These are phyloP conservation scores for Acanthochromis polyacanthus DNA, from an alignment of 2,113 vertebrate species.

Conservation along the genomic window DNA sequence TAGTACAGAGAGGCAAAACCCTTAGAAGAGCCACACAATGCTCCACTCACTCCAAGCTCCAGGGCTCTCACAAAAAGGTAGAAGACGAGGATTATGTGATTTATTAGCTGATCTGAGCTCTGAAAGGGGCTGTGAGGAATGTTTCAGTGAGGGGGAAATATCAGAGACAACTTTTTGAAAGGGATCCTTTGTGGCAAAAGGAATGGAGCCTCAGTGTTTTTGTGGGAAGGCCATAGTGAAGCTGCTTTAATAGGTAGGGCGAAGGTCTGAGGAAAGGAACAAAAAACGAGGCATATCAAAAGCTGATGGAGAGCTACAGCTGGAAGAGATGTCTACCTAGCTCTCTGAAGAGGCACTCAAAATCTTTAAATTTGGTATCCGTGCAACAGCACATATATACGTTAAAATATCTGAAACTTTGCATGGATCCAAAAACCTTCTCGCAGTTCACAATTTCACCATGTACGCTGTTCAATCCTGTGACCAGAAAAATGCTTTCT, in stretches of 20 bases:
- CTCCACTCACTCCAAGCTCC: conserved; percentile 58
- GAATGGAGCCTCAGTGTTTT: conserved; percentile 66
- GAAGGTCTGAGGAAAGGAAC: conserved; percentile 43
- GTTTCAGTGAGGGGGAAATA: conserved; percentile 73
- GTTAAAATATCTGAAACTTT: background rate
- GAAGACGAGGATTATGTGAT: conserved; percentile 77
- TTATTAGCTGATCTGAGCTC: conserved; percentile 74
- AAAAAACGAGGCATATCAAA: conserved; percentile 48
- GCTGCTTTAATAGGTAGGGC: conserved; percentile 50
- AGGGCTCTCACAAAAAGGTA: conserved; percentile 59
- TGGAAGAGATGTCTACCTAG: conserved; percentile 55
- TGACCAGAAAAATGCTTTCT: background rate
- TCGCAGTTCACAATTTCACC: background rate
- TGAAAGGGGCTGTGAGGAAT: conserved; percentile 69
- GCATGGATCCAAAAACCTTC: conserved; percentile 2
- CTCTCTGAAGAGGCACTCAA: conserved; percentile 6
- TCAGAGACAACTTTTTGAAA: conserved; percentile 73
- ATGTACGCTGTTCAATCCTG: conserved; percentile 6
- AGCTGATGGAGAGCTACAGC: conserved; percentile 46
- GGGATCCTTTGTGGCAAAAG: conserved; percentile 70
- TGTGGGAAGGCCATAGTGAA: conserved; percentile 53
- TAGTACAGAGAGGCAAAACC: conserved; percentile 49
- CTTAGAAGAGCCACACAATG: conserved; percentile 72
- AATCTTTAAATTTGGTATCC: conserved; percentile 26
- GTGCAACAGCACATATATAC: background rate